Evolutionary conservation across 2,888 invertebrate species (phyloP).

Genomic region (Sclerodermus sp.): DNA sequence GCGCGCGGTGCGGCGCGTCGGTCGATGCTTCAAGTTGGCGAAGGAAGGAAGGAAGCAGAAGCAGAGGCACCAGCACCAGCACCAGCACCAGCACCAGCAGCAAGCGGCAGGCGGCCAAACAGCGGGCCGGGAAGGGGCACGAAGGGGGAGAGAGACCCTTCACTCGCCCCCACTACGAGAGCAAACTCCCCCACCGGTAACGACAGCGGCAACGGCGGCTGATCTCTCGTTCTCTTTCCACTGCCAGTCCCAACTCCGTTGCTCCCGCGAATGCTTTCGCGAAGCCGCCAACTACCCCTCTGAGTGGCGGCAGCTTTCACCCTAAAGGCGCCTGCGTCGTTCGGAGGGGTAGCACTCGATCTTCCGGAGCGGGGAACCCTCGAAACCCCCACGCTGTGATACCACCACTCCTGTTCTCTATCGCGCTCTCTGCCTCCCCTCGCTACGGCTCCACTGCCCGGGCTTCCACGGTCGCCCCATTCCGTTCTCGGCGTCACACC

Average conservation of each 20-base stretch:
- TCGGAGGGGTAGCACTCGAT: no score
- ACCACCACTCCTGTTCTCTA: conserved; percentile 25
- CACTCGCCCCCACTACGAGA: no score
- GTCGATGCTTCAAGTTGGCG: conserved; percentile 10
- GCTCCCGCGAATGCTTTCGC: no score
- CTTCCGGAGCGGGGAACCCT: no score
- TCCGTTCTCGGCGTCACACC: conserved; percentile 57
- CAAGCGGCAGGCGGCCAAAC: conserved; percentile 8
- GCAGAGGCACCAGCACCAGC: conserved; percentile 16
- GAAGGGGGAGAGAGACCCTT: conserved; percentile 26
- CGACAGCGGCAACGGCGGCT: no score
- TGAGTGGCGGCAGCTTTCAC: no score
- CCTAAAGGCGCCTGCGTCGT: no score
- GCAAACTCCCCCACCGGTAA: neutral
- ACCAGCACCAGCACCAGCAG: conserved; percentile 32
- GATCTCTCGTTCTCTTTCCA: no score
- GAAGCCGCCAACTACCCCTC: no score
- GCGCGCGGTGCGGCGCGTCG: conserved; percentile 16
- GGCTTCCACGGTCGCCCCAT: conserved; percentile 57
- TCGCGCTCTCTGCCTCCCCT: conserved; percentile 39
- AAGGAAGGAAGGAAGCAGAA: conserved; percentile 9
- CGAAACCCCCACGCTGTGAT: no score
- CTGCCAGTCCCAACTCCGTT: no score
- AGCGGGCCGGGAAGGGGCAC: conserved; percentile 30
- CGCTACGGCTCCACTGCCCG: conserved; percentile 56